Percentiles rank a stretch among this genome's conserved stretches.
These are phyloP conservation scores for Thalassoma bifasciatum DNA, from an alignment of 2,113 vertebrate genomes.

Conservation along the genomic window DNA sequence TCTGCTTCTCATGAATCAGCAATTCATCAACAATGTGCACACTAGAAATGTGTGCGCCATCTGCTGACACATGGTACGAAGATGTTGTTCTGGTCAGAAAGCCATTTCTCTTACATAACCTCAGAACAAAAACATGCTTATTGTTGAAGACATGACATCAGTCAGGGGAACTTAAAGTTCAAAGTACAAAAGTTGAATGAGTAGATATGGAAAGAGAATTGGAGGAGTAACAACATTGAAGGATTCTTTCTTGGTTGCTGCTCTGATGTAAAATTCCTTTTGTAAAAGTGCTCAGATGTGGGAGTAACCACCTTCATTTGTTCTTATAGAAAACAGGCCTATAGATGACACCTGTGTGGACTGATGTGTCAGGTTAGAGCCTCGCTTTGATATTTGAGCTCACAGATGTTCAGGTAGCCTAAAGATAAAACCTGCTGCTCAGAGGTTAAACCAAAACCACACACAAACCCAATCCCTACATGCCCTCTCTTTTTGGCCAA, in stretches of 20 bases:
- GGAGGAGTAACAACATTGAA: background rate
- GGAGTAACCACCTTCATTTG: slow-evolving; percentile 34
- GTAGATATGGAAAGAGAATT: background rate
- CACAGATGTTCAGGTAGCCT: slow-evolving; percentile 61
- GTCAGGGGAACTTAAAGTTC: background rate
- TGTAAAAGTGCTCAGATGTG: slow-evolving; percentile 8
- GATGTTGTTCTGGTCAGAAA: background rate
- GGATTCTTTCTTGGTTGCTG: slow-evolving; percentile 1
- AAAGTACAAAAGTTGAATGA: background rate
- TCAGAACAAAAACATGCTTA: background rate
- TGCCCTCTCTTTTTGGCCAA: slow-evolving; percentile 35
- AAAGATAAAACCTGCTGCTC: slow-evolving; percentile 39
- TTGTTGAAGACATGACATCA: background rate
- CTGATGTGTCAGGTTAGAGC: slow-evolving; percentile 31
- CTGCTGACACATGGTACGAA: background rate
- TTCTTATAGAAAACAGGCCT: slow-evolving; percentile 19
- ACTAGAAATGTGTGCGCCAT: background rate
- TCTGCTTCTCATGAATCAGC: background rate
- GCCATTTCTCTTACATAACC: background rate
- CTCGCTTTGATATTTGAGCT: slow-evolving; percentile 75
- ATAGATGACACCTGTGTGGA: slow-evolving; percentile 46
- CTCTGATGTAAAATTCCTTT: background rate
- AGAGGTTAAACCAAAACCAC: background rate
- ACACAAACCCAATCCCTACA: slow-evolving; percentile 26
- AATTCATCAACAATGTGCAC: background rate